Evolutionary conservation across 2,113 vertebrate genomes (phyloP), one percentile per base, ranked within the genome.

Genomic region (Carassius auratus): DNA sequence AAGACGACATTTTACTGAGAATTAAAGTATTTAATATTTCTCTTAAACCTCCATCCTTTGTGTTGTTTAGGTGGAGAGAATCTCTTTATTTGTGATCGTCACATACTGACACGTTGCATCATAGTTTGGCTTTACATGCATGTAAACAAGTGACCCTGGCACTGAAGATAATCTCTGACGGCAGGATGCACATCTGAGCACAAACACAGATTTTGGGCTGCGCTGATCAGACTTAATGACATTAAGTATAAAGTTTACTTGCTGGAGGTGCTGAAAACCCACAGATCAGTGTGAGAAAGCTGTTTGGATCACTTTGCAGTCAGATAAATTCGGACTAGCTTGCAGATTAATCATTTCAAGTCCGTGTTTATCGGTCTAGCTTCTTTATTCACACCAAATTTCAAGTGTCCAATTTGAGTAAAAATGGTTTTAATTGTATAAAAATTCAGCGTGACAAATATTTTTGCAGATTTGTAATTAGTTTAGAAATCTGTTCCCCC

Each of bases 91-190:
- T 71, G 87, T 36, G 42, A 45, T 45, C 2, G 76, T 57, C 86
- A 77, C 55, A 84, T 76, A 48, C 48, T 74, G 7, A 50, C 52
- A 55, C n/a, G 52, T 30, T 23, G 21, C 36, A 55, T 76, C 59
- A 7, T 50, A 87, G 38, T 23, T 74, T 38, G 80, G 69, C 68
- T 87, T 83, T 73, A 21, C 42, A 66, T 15, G 19, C 84, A 76
- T 79, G 80, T 85, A 75, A 84, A 64, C 5, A 36, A 12, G 3
- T n/a, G 50, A 52, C 50, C 50, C 13, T 52, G 50, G 50, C 50
- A 13, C 57, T 57, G 6, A 26, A 4, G n/a, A 23, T 81, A 38
- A 81, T 76, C 55, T 52, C 2, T n/a, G 15, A n/a, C 26, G 77
- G 12, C 38, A 68, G 3, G 75, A 79, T 48, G 19, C 64, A 10